Percentiles rank a stretch among this genome's conserved stretches.
Conservation (phyloP, 2,113 vertebrate genomes). For the Trematomus loennbergii region DNA sequence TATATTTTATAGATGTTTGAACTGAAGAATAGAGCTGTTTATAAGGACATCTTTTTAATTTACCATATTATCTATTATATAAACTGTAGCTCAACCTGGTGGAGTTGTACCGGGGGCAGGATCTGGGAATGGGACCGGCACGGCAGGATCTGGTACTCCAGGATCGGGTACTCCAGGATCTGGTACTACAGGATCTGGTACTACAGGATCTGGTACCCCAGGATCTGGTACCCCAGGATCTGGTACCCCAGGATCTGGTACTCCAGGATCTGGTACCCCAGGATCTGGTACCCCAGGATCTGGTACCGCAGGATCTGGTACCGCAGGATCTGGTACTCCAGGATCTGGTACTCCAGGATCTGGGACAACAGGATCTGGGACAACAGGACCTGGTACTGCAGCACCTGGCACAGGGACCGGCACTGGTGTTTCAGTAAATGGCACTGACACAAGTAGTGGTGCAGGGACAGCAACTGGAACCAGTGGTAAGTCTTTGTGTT, state of each 20-base stretch:
- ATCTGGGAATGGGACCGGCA: background rate
- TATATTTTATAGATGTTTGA: background rate
- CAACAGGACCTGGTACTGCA: background rate
- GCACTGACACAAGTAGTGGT: constrained; percentile 23
- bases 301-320: too few relatives aligned
- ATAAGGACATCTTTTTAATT: background rate
- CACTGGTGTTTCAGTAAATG: constrained; percentile 40
- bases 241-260: constrained; percentile 18
- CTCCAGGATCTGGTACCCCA: constrained; percentile 26
- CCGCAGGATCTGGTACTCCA: background rate
- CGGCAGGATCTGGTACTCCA: constrained; percentile 28
- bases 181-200: background rate
- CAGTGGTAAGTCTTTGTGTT: constrained; percentile 50
- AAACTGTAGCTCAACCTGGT: constrained; percentile 66
- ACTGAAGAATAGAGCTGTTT: background rate
- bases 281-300: too few relatives aligned
- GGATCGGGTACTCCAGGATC: background rate
- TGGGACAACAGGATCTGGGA: constrained; percentile 3
- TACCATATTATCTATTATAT: background rate
- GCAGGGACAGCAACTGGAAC: constrained; percentile 51
- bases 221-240: constrained; percentile 11
- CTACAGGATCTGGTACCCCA: background rate
- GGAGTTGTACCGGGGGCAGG: constrained; percentile 51
- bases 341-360: constrained; percentile 11
- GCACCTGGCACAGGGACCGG: constrained; percentile 20